Base-by-base conservation (phyloP, 2,888 invertebrate genomes). In the Macrophya alboannulata region DNA sequence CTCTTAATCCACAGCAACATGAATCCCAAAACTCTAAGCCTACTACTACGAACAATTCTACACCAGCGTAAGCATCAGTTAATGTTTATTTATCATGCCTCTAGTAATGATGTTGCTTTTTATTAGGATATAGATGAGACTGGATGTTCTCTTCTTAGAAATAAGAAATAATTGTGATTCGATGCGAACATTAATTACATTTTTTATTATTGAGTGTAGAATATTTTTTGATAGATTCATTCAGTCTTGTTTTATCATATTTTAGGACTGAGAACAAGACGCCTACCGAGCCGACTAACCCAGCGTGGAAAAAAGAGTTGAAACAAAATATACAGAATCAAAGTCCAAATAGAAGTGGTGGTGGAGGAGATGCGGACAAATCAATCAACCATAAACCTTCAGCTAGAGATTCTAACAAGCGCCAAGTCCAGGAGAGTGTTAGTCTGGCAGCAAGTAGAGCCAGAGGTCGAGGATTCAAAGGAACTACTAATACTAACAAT, bases 401-500 rank as follows among this genome's bases (percentile, higher is more conserved):
- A 4, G 85, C 89, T 48, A 87, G 91, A 72, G 92, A 92, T 72
- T 89, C 84, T 37, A 93, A 91, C 86, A 91, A 91, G 87, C 89
- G 90, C 84, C 90, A 91, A 8, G 90, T 91, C 62, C 93, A 92
- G 86, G 91, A 90, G 85, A 91, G 91, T 40, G 90, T 90, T n/a
- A 92, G 89, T 86, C 87, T 92, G 77, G 89, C 89, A 48, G 89
- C 91, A 1, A 91, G 90, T 62, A 90, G 90, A 88, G 89, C 90
- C 62, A 92, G 93, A 17, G 93, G 93, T 62, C 91, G 93, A 84
- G 93, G 93, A 84, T 92, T 92, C 84, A 92, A 92, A 85, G 87
- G 91, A 17, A 92, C 90, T 81, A 88, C 91, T 82, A 93, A 92
- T 87, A 48, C 68, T 65, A 93, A 92, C 86, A 92, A 92, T 87